phyloP scores from a whole-genome alignment of 2,113 vertebrate species.

The Pungitius pungitius region DNA sequence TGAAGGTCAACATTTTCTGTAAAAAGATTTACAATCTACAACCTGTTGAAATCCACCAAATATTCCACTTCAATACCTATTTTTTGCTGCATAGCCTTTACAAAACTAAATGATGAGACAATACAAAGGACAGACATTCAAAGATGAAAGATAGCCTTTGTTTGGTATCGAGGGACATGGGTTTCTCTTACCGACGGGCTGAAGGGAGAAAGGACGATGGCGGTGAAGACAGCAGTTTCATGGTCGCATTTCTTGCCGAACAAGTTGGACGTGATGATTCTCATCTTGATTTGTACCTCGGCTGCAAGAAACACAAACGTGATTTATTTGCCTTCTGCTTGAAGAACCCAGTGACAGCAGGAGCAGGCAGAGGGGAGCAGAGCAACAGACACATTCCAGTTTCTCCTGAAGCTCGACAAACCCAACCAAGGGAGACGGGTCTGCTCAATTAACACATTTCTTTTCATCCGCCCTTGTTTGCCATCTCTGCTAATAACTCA shows the following conservation, averaged over 20 bases:
- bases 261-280: conserved; percentile 21
- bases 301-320: conserved; percentile 66
- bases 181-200: not conserved
- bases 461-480: conserved; percentile 12
- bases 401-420: conserved; percentile 34
- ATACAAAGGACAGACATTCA: not conserved
- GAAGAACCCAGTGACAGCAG: conserved; percentile 41
- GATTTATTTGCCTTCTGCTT: conserved; percentile 60
- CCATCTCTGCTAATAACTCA: conserved; percentile 43
- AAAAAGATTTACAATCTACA: not conserved
- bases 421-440: conserved; percentile 24
- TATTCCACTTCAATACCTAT: not conserved
- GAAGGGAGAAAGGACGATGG: not conserved
- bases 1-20: not conserved
- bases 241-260: conserved; percentile 23
- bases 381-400: conserved; percentile 35
- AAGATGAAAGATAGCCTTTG: not conserved
- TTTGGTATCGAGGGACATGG: no score
- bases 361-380: conserved; percentile 23
- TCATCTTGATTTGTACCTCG: conserved; percentile 53
- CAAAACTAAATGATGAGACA: not conserved
- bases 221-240: conserved; percentile 13
- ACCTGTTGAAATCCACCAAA: not conserved
- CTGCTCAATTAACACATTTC: conserved; percentile 56
- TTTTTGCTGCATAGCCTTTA: not conserved